Evolutionary conservation across 2,888 invertebrate species (phyloP), one percentile per base, ranked within the genome.

Genomic region (Caenorhabditis sp.): DNA sequence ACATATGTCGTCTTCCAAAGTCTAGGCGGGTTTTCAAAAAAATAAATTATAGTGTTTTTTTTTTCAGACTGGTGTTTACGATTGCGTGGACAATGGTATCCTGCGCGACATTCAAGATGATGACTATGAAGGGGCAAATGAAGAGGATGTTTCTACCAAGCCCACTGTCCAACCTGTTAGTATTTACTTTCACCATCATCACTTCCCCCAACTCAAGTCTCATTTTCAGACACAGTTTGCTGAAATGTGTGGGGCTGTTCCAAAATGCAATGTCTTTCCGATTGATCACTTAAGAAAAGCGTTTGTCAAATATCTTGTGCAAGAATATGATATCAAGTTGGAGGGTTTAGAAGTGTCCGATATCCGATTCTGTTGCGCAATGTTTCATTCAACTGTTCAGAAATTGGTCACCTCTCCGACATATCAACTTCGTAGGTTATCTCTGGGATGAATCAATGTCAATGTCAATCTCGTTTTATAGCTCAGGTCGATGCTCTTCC

Each of bases 41-140:
- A 52, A 25, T n/a, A 27, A 10, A 2, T 20, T 23, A 21, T 8
- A 20, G 7, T 54, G 14, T 50, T 10, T 27, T 1, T 58, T 23
- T 43, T 66, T 59, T 38, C 27, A 77, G 62, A 75, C 69, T 5
- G 80, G 78, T 1, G 68, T 78, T n/a, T 78, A 74, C 56, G 80
- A 80, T 36, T 80, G 80, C 66, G 78, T 80, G 1, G 80, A 80
- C 54, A 70, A 66, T 26, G 80, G 80, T 20, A 78, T 80, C 57
- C 50, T 80, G 3, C 54, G 31, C 12, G 75, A 78, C 38, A 57
- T 50, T 31, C 20, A 49, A 25, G n/a, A 50, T 50, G 58, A 21
- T 27, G 27, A 64, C 21, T 26, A 27, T 56, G 26, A 27, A 26
- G 5, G 10, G 10, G 38, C 21, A 8, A 20, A 26, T 31, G 10